phyloP scores from a whole-genome alignment of 2,888 invertebrate genomes.

The Heteromyza rotundicornis region DNA sequence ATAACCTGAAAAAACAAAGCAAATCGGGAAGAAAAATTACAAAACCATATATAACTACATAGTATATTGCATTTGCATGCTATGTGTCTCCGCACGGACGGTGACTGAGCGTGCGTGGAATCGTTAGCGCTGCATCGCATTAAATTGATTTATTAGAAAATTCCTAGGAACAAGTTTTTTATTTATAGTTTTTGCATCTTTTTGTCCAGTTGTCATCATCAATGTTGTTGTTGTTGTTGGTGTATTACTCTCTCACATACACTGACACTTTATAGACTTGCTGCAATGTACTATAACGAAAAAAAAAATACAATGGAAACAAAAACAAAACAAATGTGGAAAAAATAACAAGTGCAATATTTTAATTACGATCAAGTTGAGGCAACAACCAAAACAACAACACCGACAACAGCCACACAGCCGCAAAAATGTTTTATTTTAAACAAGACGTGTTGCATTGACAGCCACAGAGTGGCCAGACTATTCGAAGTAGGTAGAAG shows the following conservation, averaged over 20 bases:
- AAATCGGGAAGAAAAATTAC: no score
- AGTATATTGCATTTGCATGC: no score
- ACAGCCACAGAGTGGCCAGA: conserved; percentile 44
- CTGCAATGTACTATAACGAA: no score
- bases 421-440: conserved; percentile 17
- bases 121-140: neutral
- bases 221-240: conserved; percentile 26
- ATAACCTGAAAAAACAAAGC: neutral
- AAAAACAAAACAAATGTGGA: conserved; percentile 29
- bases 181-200: conserved; percentile 8
- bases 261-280: no score
- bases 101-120: neutral
- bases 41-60: no score
- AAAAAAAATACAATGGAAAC: conserved; percentile 30
- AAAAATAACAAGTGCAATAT: conserved; percentile 55
- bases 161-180: conserved; percentile 57
- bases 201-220: conserved; percentile 23
- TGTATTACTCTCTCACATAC: conserved; percentile 22
- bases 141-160: conserved; percentile 57
- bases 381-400: conserved; percentile 28
- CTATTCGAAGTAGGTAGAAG: neutral
- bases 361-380: conserved; percentile 48
- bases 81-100: neutral
- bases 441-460: conserved; percentile 24
- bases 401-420: conserved; percentile 24